A percentile compares a stretch with the other conserved stretches of the same genome.
Evolutionary conservation across 1,140 invertebrate genomes (phyloP).

Genomic region (Teleogryllus occipitalis): DNA sequence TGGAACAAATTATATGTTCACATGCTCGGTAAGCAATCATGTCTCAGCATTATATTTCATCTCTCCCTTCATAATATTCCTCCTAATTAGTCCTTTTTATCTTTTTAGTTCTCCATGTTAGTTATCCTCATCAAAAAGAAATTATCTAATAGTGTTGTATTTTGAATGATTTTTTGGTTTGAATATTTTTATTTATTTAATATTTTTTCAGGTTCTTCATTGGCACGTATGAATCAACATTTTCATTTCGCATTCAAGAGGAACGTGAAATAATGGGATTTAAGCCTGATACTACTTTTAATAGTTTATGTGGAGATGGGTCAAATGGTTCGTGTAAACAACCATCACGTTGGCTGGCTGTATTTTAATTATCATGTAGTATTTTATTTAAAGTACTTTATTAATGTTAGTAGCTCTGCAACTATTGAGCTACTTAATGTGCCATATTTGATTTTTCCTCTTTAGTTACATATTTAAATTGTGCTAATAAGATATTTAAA

Average conservation of each 20-base stretch:
- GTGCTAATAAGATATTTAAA: no score
- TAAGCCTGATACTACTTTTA: constrained; percentile 72
- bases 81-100: not conserved
- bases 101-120: not conserved
- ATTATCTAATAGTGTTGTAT: no score
- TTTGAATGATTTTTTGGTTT: not conserved
- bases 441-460: no score
- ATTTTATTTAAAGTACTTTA: no score
- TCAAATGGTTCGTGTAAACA: constrained; percentile 19
- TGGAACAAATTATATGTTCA: constrained; percentile 94
- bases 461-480: no score
- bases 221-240: constrained; percentile 90
- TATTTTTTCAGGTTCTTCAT: constrained; percentile 62
- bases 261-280: constrained; percentile 93
- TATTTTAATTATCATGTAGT: not conserved
- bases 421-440: no score
- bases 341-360: constrained; percentile 15
- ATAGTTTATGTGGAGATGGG: constrained; percentile 65
- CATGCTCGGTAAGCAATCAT: constrained; percentile 44
- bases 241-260: constrained; percentile 93
- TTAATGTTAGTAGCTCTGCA: no score
- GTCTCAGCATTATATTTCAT: not conserved
- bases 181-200: constrained; percentile 22
- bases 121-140: no score
- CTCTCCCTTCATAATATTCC: not conserved